A percentile compares a stretch with the other conserved stretches of the same genome.
Conservation (phyloP, 2,888 invertebrate genomes). For the Sericinus montela region DNA sequence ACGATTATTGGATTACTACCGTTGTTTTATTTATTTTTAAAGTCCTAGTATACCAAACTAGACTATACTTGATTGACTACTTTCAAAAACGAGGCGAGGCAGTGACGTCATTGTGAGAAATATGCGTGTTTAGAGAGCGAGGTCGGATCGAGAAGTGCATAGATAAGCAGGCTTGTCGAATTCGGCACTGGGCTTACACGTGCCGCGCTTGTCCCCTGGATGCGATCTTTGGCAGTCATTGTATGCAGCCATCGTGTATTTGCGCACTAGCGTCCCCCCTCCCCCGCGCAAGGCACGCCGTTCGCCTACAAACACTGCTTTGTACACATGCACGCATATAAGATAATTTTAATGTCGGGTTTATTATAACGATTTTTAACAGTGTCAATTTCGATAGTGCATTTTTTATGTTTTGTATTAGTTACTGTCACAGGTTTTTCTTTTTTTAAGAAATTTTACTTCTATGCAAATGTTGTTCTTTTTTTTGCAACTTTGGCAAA, state of each 20-base stretch:
- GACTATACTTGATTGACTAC: neutral
- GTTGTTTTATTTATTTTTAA: neutral
- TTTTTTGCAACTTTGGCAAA: no score
- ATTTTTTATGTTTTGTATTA: neutral
- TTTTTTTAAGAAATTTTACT: no score
- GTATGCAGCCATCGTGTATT: conserved; percentile 69
- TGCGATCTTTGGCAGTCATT: conserved; percentile 75
- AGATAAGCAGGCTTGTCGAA: conserved; percentile 27
- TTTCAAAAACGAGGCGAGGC: neutral
- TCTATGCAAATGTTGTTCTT: no score
- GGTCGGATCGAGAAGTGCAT: conserved; percentile 27
- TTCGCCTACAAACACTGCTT: conserved; percentile 31
- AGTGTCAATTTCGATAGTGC: conserved; percentile 8
- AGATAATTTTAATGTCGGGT: conserved; percentile 25
- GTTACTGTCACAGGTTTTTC: neutral
- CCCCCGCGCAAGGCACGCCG: conserved; percentile 23
- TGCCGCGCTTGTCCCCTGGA: conserved; percentile 69
- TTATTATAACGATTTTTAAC: conserved; percentile 25
- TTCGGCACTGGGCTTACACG: conserved; percentile 72
- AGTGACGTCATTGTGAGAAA: conserved; percentile 5
- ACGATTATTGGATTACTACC: neutral
- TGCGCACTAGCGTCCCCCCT: conserved; percentile 48
- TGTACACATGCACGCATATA: conserved; percentile 37
- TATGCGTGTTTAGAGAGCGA: neutral
- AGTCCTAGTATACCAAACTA: neutral